A percentile compares a stretch with the other conserved stretches of the same genome.
These are phyloP conservation scores for Chloroceryle inda DNA, from an alignment of 2,797 vertebrate species.

Conservation along the genomic window DNA sequence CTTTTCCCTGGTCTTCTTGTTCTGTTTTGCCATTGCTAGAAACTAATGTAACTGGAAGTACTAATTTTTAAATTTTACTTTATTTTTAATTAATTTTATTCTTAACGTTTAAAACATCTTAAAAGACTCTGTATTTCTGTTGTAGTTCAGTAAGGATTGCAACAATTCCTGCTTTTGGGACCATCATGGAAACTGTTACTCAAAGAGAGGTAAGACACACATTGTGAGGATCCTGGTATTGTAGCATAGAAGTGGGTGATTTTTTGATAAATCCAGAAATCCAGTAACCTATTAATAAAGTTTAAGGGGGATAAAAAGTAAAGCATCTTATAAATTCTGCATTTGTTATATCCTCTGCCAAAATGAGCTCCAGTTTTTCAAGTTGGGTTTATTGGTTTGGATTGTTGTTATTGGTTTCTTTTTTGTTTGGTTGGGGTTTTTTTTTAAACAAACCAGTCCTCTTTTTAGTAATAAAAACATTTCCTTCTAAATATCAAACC, in stretches of 20 bases:
- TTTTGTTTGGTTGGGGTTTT: too few species aligned
- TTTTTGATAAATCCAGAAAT: background rate
- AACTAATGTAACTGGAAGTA: constrained; percentile 82
- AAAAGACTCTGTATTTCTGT: constrained; percentile 54
- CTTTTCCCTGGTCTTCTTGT: constrained; percentile 79
- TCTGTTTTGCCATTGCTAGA: constrained; percentile 76
- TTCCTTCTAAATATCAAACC: background rate
- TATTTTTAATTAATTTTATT: constrained; percentile 23
- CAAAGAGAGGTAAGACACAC: constrained; percentile 92
- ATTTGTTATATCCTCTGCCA: background rate
- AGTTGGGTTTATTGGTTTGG: too few species aligned
- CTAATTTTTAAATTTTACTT: constrained; percentile 71
- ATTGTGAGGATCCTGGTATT: background rate
- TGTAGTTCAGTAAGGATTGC: constrained; percentile 97
- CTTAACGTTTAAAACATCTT: constrained; percentile 38
- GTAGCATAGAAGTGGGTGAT: background rate
- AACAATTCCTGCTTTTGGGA: constrained; percentile 98
- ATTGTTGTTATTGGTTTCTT: too few species aligned
- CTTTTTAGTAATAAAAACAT: background rate
- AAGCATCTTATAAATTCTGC: background rate
- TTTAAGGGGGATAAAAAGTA: fast-evolving
- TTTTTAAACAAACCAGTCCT: background rate
- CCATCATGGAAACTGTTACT: constrained; percentile 99
- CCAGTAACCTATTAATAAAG: background rate
- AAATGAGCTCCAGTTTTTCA: background rate